phyloP scores from a whole-genome alignment of 2,113 vertebrate genomes.

The Zootoca vivipara region DNA sequence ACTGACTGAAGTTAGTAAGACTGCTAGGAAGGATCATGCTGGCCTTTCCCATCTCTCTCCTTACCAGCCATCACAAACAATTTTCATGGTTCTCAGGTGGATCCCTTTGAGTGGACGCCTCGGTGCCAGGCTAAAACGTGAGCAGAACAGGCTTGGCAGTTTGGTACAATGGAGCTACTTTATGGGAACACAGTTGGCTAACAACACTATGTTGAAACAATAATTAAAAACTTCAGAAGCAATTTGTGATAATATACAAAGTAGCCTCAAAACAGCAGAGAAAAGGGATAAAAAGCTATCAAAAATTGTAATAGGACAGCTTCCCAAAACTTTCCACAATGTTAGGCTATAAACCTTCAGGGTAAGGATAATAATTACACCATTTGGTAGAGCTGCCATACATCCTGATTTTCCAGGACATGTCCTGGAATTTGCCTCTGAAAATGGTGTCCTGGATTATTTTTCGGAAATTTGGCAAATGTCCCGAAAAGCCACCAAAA shows the following conservation, averaged over 20 bases:
- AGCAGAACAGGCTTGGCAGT: background rate
- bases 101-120: background rate
- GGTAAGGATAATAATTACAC: background rate
- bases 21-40: too few relatives aligned
- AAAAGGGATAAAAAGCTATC: background rate
- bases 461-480: background rate
- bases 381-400: too few relatives aligned
- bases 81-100: too few relatives aligned
- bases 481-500: too few relatives aligned
- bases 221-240: background rate
- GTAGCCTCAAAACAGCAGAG: background rate
- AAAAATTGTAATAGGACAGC: background rate
- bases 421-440: too few relatives aligned
- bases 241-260: background rate
- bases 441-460: background rate
- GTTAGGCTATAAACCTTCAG: background rate
- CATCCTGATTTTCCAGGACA: too few relatives aligned
- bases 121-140: background rate
- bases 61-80: too few relatives aligned
- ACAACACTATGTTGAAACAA: background rate
- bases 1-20: too few relatives aligned
- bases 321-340: background rate
- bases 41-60: too few relatives aligned
- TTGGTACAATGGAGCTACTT: background rate
- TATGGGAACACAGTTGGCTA: background rate